Evolutionary conservation across 2,888 invertebrate genomes (phyloP), one percentile per base, ranked within the genome.

Genomic region (Masnerella sp.): DNA sequence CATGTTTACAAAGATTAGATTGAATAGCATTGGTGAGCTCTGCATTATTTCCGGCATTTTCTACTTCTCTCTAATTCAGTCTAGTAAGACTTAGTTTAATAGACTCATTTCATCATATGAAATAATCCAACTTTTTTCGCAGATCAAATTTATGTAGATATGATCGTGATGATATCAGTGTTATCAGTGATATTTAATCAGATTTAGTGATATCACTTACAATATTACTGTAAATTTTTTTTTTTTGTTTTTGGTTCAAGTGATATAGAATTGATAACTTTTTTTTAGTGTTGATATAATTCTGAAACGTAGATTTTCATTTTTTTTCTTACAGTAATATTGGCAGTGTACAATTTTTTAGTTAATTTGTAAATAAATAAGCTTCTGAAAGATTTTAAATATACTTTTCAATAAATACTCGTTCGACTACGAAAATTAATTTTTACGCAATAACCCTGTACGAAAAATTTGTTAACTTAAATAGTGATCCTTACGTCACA

Each of bases 1-100:
- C 80, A 79, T 80, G 82, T 83, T 81, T 83, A 82, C 79, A 82
- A 83, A 83, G 80, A 84, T 81, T 80, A 84, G 79, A 79, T 83
- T 79, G 67, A 79, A 81, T 83, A 83, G 81, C 79, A 77, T 82
- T 22, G 58, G 49, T 74, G 74, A 70, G 70, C 75, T 67, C 71
- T 71, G 56, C 43, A 15, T 59, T 58, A 38, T 47, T 68, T 61
- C 28, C 20, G 18, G 68, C 34, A 15, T 59, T 30, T 5, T 45
- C 59, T 59, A 68, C 36, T 28, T 54, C 8, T 52, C 20, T 59
- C 47, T 62, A 42, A 56, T 47, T 56, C 49, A 62, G 62, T 70
- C 69, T 62, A 70, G 56, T 7, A 15, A 40, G 54, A 70, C 17
- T 70, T 30, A 47, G 30, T 45, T 38, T 43, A 68, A 32, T 69